phyloP scores from a whole-genome alignment of 1,140 invertebrate species.

The Pteromalus puparum region DNA sequence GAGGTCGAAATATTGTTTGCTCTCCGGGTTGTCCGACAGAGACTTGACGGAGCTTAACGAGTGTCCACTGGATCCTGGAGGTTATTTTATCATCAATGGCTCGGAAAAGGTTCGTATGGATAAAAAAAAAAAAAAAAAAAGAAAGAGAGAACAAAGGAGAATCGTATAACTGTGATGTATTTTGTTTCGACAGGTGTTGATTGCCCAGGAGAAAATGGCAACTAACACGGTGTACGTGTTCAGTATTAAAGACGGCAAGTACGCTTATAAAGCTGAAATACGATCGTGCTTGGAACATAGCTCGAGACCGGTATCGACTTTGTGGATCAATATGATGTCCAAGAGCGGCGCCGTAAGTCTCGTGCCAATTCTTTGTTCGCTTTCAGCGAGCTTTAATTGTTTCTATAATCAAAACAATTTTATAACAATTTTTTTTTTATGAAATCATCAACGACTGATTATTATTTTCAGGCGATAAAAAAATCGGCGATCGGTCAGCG shows the following conservation, averaged over 20 bases:
- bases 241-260: constrained; percentile 98
- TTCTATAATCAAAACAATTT: too few species aligned
- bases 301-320: constrained; percentile 93
- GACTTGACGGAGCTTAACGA: constrained; percentile 99
- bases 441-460: too few species aligned
- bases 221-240: constrained; percentile 99
- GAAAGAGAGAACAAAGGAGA: background rate
- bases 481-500: constrained; percentile 79
- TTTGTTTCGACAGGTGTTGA: constrained; percentile 76
- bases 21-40: constrained; percentile 94
- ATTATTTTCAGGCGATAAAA: constrained; percentile 56
- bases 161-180: background rate
- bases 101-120: constrained; percentile 87
- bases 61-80: constrained; percentile 97
- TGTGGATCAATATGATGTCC: constrained; percentile 99
- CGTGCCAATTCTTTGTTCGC: background rate
- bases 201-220: constrained; percentile 99
- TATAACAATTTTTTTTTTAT: too few species aligned
- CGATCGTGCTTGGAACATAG: constrained; percentile 96
- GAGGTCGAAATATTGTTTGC: constrained; percentile 95
- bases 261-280: constrained; percentile 97
- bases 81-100: constrained; percentile 97
- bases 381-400: background rate
- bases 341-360: constrained; percentile 85
- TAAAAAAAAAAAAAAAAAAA: background rate